Conservation (phyloP, 2,888 invertebrate species). For the Andrena chrysosceles region DNA sequence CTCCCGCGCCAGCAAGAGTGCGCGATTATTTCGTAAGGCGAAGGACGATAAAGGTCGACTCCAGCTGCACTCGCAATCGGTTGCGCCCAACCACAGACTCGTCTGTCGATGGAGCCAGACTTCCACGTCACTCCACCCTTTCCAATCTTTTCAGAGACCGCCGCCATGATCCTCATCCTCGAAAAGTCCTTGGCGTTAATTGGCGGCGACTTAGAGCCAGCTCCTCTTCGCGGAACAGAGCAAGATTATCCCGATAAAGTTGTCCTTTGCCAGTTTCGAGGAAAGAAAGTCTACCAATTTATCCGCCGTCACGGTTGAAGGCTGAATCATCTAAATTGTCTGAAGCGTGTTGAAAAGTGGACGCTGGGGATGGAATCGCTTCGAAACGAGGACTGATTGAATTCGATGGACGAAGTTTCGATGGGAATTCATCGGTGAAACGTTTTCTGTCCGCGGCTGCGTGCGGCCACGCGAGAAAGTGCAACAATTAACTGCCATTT, state of each 20-base stretch:
- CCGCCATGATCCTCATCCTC: not conserved
- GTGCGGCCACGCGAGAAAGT: conserved; percentile 64
- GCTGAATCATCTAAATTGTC: too few species aligned
- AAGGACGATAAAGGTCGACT: conserved; percentile 75
- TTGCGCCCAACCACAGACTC: conserved; percentile 11
- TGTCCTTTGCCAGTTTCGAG: not conserved
- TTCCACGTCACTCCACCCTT: not conserved
- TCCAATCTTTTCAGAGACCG: not conserved
- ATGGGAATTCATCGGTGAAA: conserved; percentile 37
- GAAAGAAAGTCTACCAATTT: not conserved
- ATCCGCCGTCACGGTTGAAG: not conserved
- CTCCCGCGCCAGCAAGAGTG: conserved; percentile 63
- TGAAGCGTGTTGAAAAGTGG: not conserved
- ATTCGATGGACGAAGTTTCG: not conserved
- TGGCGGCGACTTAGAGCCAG: not conserved
- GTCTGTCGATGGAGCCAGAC: conserved; percentile 9
- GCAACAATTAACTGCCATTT: conserved; percentile 64
- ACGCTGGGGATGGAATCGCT: not conserved
- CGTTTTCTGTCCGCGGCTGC: conserved; percentile 19
- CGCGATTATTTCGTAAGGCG: conserved; percentile 73
- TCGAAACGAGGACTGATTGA: not conserved
- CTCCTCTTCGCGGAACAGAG: not conserved
- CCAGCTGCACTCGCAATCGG: conserved; percentile 42
- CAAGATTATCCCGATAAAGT: not conserved
- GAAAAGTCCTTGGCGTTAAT: conserved; percentile 17